phyloP scores from a whole-genome alignment of 2,113 vertebrate species.

The Apus apus region DNA sequence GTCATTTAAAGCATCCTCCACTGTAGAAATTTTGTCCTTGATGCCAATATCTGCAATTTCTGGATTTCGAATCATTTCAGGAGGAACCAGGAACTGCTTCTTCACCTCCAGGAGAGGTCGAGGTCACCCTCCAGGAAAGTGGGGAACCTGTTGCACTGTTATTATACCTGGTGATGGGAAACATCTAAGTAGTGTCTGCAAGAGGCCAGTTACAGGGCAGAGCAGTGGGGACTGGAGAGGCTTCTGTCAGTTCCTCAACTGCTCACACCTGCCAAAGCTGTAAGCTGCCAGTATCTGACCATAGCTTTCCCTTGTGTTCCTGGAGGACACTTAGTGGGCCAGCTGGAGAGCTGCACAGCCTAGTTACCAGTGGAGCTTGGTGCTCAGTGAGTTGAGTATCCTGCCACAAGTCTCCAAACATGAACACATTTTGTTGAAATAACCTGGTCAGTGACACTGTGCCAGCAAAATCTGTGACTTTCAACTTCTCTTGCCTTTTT shows the following conservation, averaged over 20 bases:
- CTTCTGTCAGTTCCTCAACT: neutral
- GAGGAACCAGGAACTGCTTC: neutral
- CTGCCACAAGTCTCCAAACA: neutral
- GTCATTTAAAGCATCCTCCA: neutral
- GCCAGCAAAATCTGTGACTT: neutral
- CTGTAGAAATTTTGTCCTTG: neutral
- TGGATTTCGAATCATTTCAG: neutral
- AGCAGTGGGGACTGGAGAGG: neutral
- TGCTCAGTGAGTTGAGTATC: neutral
- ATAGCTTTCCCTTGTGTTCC: neutral
- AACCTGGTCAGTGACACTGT: accelerated
- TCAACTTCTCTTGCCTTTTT: neutral
- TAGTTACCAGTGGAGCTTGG: neutral
- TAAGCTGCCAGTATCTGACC: neutral
- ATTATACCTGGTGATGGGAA: neutral
- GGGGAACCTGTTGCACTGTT: neutral
- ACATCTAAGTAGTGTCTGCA: neutral
- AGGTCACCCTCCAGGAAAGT: neutral
- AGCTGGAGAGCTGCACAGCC: neutral
- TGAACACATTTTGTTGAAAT: neutral
- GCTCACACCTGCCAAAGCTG: neutral
- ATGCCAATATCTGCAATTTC: neutral
- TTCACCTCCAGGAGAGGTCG: neutral
- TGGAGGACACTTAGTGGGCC: neutral
- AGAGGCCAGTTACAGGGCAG: neutral